These are phyloP conservation scores for Tricholauxania praeusta DNA, from an alignment of 2,888 invertebrate genomes.

Conservation along the genomic window DNA sequence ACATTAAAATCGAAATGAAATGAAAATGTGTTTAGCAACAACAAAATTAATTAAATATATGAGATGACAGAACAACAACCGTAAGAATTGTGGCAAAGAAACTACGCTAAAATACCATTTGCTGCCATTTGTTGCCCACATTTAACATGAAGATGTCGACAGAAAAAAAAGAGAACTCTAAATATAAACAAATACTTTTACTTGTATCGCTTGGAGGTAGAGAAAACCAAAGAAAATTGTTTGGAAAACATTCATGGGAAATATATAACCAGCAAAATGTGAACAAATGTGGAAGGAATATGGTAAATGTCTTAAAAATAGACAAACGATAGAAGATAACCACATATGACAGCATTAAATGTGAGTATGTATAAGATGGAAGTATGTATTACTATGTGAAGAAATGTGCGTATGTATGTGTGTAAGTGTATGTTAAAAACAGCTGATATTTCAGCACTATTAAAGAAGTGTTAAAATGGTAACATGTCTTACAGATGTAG, in stretches of 20 bases:
- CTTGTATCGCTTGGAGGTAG: background rate
- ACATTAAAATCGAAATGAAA: conserved; percentile 37
- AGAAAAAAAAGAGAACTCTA: background rate
- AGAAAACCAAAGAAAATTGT: conserved; percentile 33
- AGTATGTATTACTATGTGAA: too few relatives aligned
- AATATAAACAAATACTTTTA: background rate
- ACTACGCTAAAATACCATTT: conserved; percentile 12
- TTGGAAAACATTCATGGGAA: conserved; percentile 32
- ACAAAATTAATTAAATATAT: conserved; percentile 29
- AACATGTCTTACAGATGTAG: too few relatives aligned
- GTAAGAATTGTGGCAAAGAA: background rate
- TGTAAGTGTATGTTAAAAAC: too few relatives aligned
- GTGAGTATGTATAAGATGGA: too few relatives aligned
- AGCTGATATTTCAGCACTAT: too few relatives aligned
- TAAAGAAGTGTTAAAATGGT: too few relatives aligned
- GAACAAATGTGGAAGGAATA: conserved; percentile 5
- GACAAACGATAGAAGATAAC: conserved; percentile 60
- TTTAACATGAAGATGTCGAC: background rate
- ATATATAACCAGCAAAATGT: too few relatives aligned
- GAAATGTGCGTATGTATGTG: too few relatives aligned
- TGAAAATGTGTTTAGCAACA: conserved; percentile 25
- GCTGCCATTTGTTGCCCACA: conserved; percentile 26
- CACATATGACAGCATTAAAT: conserved; percentile 50
- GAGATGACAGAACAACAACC: conserved; percentile 24
- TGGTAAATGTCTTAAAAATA: conserved; percentile 64